Evolutionary conservation across 2,113 vertebrate species (phyloP).

Genomic region (Parus major): DNA sequence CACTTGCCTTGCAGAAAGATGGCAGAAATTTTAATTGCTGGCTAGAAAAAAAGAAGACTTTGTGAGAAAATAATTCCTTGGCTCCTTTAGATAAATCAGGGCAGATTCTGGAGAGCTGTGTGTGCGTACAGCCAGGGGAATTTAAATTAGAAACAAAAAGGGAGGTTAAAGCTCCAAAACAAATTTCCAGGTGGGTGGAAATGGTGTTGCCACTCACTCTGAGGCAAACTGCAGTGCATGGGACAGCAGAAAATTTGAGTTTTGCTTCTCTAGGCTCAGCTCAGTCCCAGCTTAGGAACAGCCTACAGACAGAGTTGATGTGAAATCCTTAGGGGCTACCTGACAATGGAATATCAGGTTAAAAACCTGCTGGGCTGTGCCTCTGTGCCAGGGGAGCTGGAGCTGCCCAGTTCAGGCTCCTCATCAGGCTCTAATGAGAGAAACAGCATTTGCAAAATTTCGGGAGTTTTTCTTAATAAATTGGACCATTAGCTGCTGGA

Average conservation of each 20-base stretch:
- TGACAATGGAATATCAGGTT: background rate
- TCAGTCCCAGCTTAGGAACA: background rate
- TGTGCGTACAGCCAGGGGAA: background rate
- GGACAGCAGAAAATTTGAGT: background rate
- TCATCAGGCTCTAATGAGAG: accelerated
- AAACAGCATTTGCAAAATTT: background rate
- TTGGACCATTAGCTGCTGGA: background rate
- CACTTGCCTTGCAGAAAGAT: background rate
- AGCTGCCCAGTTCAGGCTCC: background rate
- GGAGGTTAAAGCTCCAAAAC: background rate
- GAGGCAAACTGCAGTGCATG: background rate
- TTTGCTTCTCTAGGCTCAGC: background rate
- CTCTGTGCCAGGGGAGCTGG: background rate
- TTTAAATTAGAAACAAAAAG: background rate
- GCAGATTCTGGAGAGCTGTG: background rate
- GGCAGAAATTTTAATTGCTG: background rate
- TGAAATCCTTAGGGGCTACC: background rate
- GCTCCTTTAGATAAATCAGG: background rate
- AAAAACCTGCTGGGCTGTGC: background rate
- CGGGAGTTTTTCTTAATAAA: background rate
- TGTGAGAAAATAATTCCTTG: background rate
- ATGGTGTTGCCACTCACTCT: background rate
- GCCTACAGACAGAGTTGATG: background rate
- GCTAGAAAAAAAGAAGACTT: background rate
- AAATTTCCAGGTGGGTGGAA: background rate